Conservation (phyloP, 2,113 vertebrate genomes). For the Pelmatolapia mariae region DNA sequence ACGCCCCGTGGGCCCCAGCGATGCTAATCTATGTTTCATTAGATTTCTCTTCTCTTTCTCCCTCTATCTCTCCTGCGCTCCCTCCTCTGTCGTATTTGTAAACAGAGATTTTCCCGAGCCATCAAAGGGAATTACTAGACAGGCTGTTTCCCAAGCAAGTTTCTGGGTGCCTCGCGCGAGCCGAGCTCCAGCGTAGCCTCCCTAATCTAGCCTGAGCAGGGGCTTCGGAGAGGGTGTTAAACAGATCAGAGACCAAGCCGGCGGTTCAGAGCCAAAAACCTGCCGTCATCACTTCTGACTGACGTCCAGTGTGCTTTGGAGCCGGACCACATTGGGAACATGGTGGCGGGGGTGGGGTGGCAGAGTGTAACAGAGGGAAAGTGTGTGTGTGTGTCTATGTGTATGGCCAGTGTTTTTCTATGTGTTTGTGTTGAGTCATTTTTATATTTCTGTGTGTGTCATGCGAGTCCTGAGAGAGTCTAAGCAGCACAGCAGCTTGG, state of each 20-base stretch:
- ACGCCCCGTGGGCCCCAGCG: constrained; percentile 52
- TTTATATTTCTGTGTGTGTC: not conserved
- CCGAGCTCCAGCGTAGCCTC: not conserved
- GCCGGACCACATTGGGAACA: not conserved
- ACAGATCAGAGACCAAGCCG: constrained; percentile 58
- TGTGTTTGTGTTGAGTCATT: not conserved
- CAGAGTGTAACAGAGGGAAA: not conserved
- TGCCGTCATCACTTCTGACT: constrained; percentile 32
- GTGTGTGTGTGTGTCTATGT: not conserved
- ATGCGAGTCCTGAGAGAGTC: not conserved
- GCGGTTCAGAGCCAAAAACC: constrained; percentile 32
- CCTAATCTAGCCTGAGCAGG: constrained; percentile 52
- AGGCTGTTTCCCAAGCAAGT: constrained; percentile 49
- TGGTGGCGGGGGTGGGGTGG: accelerated
- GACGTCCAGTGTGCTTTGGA: constrained; percentile 2
- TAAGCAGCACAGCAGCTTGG: not conserved
- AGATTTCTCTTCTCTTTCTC: constrained; percentile 40
- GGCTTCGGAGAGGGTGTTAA: constrained; percentile 59
- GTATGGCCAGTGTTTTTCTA: not conserved
- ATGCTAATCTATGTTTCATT: constrained; percentile 79
- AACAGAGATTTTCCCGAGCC: constrained; percentile 66
- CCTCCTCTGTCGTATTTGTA: constrained; percentile 62
- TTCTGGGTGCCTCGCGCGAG: not conserved
- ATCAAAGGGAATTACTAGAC: constrained; percentile 66
- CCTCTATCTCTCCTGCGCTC: constrained; percentile 12